These are phyloP conservation scores for Corbicula japonica DNA, from an alignment of 2,888 invertebrate species.

Conservation along the genomic window DNA sequence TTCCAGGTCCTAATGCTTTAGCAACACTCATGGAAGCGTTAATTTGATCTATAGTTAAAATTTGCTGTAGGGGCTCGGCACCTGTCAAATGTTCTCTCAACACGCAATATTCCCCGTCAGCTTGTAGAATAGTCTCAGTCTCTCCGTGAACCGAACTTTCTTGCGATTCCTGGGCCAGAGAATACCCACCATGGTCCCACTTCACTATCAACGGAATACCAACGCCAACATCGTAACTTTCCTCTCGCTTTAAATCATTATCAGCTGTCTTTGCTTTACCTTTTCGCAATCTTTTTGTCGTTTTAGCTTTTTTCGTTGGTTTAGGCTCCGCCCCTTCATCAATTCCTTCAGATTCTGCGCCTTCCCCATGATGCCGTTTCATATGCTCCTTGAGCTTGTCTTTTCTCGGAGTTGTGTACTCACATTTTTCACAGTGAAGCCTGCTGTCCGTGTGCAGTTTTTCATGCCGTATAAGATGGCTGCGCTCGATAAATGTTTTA, in stretches of 20 bases:
- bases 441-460: constrained; percentile 90
- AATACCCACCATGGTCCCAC: constrained; percentile 70
- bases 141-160: constrained; percentile 20
- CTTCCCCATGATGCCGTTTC: constrained; percentile 86
- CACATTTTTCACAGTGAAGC: constrained; percentile 90
- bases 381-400: constrained; percentile 90
- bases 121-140: constrained; percentile 12
- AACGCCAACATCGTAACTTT: constrained; percentile 27
- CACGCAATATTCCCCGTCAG: constrained; percentile 51
- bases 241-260: constrained; percentile 7
- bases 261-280: neutral
- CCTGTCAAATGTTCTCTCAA: constrained; percentile 51
- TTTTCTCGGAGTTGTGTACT: constrained; percentile 90
- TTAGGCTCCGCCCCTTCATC: constrained; percentile 54
- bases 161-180: constrained; percentile 45
- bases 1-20: constrained; percentile 19
- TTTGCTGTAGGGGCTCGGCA: constrained; percentile 38
- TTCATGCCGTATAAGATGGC: constrained; percentile 90
- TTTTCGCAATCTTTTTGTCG: constrained; percentile 37
- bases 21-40: constrained; percentile 38
- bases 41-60: constrained; percentile 48
- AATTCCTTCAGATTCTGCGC: constrained; percentile 63
- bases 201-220: constrained; percentile 57
- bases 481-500: constrained; percentile 90
- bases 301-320: constrained; percentile 38